These are phyloP conservation scores for Heliconius hermathena DNA, from an alignment of 1,140 invertebrate genomes.

Conservation along the genomic window DNA sequence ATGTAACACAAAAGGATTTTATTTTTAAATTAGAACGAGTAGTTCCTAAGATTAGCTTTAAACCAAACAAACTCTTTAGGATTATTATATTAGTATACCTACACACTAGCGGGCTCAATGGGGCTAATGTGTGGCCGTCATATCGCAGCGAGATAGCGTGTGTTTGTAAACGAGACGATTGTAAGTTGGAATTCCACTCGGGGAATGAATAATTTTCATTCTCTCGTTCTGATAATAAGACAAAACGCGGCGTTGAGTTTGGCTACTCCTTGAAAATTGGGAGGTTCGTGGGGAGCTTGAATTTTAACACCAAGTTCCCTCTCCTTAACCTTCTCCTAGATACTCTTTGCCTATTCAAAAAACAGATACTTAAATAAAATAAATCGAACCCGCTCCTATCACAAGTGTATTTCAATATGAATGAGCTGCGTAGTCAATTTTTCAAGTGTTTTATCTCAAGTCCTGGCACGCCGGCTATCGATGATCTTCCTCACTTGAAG, in stretches of 20 bases:
- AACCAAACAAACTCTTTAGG: too few species aligned
- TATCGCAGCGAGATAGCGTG: too few species aligned
- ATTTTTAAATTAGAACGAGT: too few species aligned
- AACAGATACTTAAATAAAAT: not conserved
- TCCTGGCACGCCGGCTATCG: constrained; percentile 17
- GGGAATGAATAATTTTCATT: not conserved
- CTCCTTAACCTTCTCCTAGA: too few species aligned
- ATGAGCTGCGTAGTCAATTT: not conserved
- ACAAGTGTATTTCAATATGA: not conserved
- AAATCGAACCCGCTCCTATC: not conserved
- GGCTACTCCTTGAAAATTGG: not conserved
- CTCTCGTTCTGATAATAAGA: not conserved
- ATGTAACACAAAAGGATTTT: too few species aligned
- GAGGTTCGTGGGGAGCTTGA: not conserved
- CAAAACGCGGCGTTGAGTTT: too few species aligned
- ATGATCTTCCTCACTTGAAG: constrained; percentile 7
- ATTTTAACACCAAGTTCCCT: not conserved
- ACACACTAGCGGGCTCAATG: too few species aligned
- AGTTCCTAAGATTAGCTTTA: too few species aligned
- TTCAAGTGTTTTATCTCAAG: constrained; percentile 13
- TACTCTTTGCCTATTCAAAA: not conserved
- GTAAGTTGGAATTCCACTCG: too few species aligned
- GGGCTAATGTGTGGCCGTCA: too few species aligned
- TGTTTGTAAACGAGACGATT: too few species aligned
- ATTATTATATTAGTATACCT: too few species aligned